phyloP scores from a whole-genome alignment of 2,113 vertebrate genomes.

The Tachysurus fulvidraco region DNA sequence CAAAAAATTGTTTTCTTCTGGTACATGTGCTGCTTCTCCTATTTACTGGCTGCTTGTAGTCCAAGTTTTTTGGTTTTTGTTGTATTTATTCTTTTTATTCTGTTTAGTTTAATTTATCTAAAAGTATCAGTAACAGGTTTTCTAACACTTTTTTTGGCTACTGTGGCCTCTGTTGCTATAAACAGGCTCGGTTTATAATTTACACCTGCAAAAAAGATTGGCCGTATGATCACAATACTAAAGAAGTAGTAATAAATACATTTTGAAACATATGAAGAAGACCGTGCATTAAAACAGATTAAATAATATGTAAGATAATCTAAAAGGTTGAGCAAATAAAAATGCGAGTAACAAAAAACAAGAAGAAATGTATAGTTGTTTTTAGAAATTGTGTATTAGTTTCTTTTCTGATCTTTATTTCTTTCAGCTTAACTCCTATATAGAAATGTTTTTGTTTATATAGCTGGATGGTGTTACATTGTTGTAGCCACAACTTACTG shows the following conservation, averaged over 20 bases:
- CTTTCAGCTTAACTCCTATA: neutral
- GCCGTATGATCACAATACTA: neutral
- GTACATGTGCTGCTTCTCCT: neutral
- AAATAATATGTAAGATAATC: neutral
- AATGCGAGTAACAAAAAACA: no score
- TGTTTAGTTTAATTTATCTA: neutral
- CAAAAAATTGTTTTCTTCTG: neutral
- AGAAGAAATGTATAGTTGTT: neutral
- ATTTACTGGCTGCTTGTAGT: neutral
- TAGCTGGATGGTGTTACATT: neutral
- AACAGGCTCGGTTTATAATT: no score
- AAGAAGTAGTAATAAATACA: neutral
- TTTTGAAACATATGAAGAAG: neutral
- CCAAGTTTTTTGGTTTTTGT: neutral
- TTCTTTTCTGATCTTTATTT: neutral
- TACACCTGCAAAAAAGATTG: neutral
- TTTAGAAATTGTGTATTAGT: neutral
- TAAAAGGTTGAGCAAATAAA: no score
- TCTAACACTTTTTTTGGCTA: neutral
- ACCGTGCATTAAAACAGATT: neutral
- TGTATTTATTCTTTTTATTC: no score
- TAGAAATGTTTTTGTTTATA: neutral
- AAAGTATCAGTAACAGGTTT: neutral
- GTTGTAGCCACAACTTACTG: neutral
- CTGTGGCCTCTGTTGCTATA: neutral